These are phyloP conservation scores for Dendrocincla tyrannina DNA, from an alignment of 2,797 vertebrate genomes.

Conservation along the genomic window DNA sequence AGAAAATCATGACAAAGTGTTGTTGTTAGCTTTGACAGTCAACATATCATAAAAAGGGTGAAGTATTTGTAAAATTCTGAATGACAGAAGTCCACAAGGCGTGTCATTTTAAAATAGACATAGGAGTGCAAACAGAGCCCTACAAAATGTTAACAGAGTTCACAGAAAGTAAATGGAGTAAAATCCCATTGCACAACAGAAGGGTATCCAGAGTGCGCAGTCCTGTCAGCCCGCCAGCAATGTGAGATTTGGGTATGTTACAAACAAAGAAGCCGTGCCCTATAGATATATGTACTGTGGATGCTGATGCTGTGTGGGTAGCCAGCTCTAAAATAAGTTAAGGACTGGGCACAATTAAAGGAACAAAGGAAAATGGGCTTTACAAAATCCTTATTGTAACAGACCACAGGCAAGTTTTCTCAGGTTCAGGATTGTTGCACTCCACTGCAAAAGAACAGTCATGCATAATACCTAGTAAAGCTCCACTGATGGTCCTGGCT, in stretches of 20 bases:
- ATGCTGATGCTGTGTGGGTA: background rate
- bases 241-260: background rate
- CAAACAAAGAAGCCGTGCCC: background rate
- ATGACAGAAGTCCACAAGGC: constrained; percentile 46
- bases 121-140: constrained; percentile 18
- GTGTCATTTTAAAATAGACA: constrained; percentile 65
- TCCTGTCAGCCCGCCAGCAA: background rate
- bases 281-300: background rate
- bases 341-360: background rate
- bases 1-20: background rate
- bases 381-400: background rate
- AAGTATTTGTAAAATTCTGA: constrained; percentile 66
- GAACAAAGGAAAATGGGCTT: constrained; percentile 6
- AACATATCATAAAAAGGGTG: constrained; percentile 20
- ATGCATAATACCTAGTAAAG: constrained; percentile 18
- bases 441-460: constrained; percentile 4
- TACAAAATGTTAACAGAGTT: constrained; percentile 39
- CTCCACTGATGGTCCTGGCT: background rate
- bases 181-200: constrained; percentile 51
- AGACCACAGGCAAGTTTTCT: background rate
- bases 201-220: background rate
- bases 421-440: background rate
- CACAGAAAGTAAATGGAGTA: constrained; percentile 49
- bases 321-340: constrained; percentile 3
- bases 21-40: background rate